phyloP scores from a whole-genome alignment of 2,888 invertebrate genomes.

The Vanessa cardui region DNA sequence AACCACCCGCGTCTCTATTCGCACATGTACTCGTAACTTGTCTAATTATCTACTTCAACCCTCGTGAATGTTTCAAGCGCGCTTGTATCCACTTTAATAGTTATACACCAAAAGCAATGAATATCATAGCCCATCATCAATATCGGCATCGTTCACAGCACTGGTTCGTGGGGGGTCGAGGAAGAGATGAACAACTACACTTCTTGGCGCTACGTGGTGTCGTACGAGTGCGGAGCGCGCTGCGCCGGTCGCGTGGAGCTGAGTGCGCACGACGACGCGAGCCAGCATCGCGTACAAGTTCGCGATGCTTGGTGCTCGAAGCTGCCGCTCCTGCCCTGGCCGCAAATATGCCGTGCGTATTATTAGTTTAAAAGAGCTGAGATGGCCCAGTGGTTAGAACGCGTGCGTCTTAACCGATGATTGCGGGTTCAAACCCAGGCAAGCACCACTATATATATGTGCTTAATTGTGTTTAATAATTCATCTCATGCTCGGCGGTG shows the following conservation, averaged over 20 bases:
- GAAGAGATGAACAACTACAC: constrained; percentile 59
- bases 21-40: constrained; percentile 42
- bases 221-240: constrained; percentile 55
- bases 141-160: constrained; percentile 24
- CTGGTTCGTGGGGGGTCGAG: constrained; percentile 55
- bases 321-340: constrained; percentile 53
- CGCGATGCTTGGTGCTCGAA: constrained; percentile 45
- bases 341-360: constrained; percentile 50
- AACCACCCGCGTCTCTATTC: constrained; percentile 50
- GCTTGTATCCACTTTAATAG: too few relatives aligned
- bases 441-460: too few relatives aligned
- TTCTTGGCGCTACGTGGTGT: constrained; percentile 57
- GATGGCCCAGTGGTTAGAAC: too few relatives aligned
- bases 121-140: too few relatives aligned
- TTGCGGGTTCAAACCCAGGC: too few relatives aligned
- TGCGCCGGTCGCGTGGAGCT: constrained; percentile 52
- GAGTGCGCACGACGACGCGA: constrained; percentile 35
- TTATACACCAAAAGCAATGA: too few relatives aligned
- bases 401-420: too few relatives aligned
- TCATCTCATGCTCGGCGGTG: too few relatives aligned
- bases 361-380: too few relatives aligned
- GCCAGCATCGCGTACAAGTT: constrained; percentile 46
- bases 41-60: too few relatives aligned
- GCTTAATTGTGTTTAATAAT: too few relatives aligned
- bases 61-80: too few relatives aligned